Percentiles rank a stretch among this genome's conserved stretches.
phyloP scores from a whole-genome alignment of 2,113 vertebrate species.

The human region DNA sequence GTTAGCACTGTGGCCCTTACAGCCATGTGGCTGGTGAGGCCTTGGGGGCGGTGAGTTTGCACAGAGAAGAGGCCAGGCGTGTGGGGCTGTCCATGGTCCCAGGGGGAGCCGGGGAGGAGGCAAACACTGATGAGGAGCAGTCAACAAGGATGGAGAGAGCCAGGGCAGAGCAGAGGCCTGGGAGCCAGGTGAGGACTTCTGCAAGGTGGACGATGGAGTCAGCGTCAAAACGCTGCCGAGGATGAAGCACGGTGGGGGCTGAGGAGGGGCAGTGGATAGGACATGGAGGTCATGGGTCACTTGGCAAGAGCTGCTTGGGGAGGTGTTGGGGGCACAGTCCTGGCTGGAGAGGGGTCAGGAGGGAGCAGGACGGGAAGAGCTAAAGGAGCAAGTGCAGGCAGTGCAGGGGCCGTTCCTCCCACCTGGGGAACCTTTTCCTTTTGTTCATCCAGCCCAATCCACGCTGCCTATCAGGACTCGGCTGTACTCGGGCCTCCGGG shows the following conservation, averaged over 20 bases:
- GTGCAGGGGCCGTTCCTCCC: fast-evolving
- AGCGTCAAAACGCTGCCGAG: fast-evolving
- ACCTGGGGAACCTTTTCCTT: not conserved
- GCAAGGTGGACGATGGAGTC: fast-evolving
- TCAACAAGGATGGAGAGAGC: not conserved
- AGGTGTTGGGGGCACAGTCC: no score
- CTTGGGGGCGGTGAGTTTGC: not conserved
- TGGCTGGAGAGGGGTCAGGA: not conserved
- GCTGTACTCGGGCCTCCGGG: fast-evolving
- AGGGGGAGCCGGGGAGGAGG: fast-evolving
- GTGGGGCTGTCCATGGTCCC: fast-evolving
- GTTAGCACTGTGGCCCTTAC: not conserved
- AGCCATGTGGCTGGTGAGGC: not conserved
- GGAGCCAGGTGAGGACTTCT: fast-evolving
- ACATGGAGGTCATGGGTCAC: fast-evolving
- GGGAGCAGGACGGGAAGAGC: not conserved
- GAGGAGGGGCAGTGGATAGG: fast-evolving
- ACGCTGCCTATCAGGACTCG: not conserved
- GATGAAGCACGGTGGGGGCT: no score
- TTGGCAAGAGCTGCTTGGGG: not conserved
- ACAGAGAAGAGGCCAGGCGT: not conserved
- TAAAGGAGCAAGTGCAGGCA: no score
- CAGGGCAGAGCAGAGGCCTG: not conserved
- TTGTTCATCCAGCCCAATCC: not conserved
- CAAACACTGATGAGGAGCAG: fast-evolving